These are phyloP conservation scores for Tribolium freemani DNA, from an alignment of 2,888 invertebrate genomes.

Conservation along the genomic window DNA sequence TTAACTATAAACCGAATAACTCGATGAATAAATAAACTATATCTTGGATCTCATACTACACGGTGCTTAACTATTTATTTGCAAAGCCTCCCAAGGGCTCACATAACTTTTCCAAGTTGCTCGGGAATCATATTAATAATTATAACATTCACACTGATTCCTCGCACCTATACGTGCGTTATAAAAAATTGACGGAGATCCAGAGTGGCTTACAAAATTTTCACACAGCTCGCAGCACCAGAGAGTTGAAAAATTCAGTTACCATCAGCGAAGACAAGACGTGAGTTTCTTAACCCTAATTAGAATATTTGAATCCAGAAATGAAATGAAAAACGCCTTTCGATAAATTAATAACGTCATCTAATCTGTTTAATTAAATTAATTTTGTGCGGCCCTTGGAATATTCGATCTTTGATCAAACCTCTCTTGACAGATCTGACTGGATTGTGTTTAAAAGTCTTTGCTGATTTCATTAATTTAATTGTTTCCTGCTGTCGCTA, in stretches of 20 bases:
- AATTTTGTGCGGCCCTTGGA: too few species aligned
- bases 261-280: not conserved
- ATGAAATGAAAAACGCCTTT: too few species aligned
- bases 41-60: conserved; percentile 27
- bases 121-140: conserved; percentile 18
- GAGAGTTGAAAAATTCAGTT: not conserved
- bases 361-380: too few species aligned
- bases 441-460: too few species aligned
- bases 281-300: too few species aligned
- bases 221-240: not conserved
- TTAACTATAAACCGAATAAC: conserved; percentile 39
- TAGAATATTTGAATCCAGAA: too few species aligned
- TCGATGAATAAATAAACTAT: conserved; percentile 40
- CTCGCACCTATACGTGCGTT: not conserved
- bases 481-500: not conserved
- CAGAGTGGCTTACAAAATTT: not conserved
- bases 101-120: conserved; percentile 4
- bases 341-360: too few species aligned
- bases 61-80: conserved; percentile 13
- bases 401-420: too few species aligned
- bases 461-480: not conserved
- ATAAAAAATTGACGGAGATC: not conserved
- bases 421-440: too few species aligned
- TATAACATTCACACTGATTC: conserved; percentile 1
- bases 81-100: not conserved